These are phyloP conservation scores for Pentalonia nigronervosa DNA, from an alignment of 1,140 invertebrate species.

Conservation along the genomic window DNA sequence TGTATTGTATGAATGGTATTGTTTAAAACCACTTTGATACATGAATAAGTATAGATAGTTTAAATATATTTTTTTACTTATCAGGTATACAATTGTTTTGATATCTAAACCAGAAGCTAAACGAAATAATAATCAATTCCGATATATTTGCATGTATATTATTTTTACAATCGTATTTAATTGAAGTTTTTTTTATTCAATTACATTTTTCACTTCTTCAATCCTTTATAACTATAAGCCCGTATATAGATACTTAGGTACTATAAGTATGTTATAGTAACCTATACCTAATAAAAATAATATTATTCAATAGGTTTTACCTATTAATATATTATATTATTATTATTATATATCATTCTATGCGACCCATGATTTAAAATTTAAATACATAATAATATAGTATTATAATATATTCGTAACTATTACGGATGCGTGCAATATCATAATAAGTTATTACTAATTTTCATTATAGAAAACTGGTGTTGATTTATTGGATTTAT, in stretches of 20 bases:
- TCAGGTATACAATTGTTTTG: neutral
- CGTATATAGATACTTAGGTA: neutral
- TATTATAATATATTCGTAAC: neutral
- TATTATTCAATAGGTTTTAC: neutral
- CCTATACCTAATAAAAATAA: neutral
- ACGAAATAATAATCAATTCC: neutral
- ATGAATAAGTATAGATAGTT: neutral
- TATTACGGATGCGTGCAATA: neutral
- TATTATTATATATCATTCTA: neutral
- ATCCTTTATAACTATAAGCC: neutral
- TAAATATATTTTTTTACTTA: neutral
- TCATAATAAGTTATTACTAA: neutral
- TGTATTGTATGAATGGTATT: neutral
- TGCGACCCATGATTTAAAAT: neutral
- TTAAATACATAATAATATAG: neutral
- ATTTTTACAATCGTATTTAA: neutral
- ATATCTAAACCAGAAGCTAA: neutral
- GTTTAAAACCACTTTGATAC: neutral
- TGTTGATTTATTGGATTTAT: constrained; percentile 29
- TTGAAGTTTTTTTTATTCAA: neutral
- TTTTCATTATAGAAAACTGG: neutral
- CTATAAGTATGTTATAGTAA: too few relatives aligned
- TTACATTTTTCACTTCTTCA: neutral
- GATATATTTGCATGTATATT: neutral
- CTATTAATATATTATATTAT: neutral